These are phyloP conservation scores for Euwallacea fornicatus DNA, from an alignment of 1,140 invertebrate species.

Conservation along the genomic window DNA sequence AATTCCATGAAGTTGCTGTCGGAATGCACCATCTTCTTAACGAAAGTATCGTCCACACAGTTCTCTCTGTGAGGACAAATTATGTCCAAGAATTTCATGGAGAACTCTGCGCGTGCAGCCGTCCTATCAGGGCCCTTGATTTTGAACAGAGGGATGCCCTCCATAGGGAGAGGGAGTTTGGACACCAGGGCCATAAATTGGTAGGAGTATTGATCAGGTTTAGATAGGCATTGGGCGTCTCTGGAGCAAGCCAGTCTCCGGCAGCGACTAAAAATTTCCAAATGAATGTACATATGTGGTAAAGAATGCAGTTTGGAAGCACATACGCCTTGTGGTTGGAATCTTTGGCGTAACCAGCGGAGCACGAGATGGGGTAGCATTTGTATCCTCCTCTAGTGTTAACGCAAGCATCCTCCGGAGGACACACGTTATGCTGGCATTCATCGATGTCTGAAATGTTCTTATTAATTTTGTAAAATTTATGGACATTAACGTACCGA, in stretches of 20 bases:
- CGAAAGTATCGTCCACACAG: constrained; percentile 67
- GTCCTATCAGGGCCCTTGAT: constrained; percentile 77
- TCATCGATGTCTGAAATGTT: constrained; percentile 79
- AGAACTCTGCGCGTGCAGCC: constrained; percentile 72
- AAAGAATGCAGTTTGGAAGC: not conserved
- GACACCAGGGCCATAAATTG: constrained; percentile 90
- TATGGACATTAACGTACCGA: constrained; percentile 50
- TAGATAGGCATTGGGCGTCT: constrained; percentile 71
- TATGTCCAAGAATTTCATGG: constrained; percentile 68
- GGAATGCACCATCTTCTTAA: constrained; percentile 51
- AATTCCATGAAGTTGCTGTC: constrained; percentile 61
- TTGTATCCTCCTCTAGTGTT: constrained; percentile 87
- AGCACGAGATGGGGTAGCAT: constrained; percentile 86
- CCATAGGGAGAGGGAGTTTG: constrained; percentile 73
- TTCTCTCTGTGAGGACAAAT: constrained; percentile 63
- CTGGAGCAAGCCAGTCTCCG: constrained; percentile 70
- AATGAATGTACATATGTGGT: constrained; percentile 6
- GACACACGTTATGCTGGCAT: constrained; percentile 68
- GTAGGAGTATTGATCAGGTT: constrained; percentile 82
- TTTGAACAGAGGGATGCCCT: constrained; percentile 78
- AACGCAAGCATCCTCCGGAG: constrained; percentile 78
- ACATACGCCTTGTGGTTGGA: constrained; percentile 73
- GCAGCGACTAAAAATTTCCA: constrained; percentile 68
- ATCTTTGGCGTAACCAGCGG: constrained; percentile 76
- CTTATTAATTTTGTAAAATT: not conserved